Conservation (phyloP, 2,888 invertebrate species). For the Anodontia alba region DNA sequence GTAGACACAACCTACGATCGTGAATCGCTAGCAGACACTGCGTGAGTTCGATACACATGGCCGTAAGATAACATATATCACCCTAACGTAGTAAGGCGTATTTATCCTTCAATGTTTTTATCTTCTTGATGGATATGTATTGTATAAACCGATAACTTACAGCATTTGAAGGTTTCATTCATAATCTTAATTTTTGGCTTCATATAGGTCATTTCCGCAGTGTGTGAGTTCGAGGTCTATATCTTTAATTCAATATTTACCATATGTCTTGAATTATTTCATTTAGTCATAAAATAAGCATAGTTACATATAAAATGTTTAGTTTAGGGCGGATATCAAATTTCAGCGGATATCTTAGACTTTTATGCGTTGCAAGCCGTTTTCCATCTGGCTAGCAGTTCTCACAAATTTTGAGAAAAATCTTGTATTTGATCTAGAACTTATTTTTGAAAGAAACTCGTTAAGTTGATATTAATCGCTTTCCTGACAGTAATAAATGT, state of each 20-base stretch:
- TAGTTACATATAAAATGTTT: not conserved
- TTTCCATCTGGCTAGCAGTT: not conserved
- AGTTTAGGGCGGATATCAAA: not conserved
- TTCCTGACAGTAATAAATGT: constrained; percentile 16
- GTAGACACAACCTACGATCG: not conserved
- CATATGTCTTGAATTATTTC: not conserved
- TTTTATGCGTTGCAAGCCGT: not conserved
- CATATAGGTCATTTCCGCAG: constrained; percentile 7
- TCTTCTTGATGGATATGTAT: constrained; percentile 44
- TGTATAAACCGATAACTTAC: constrained; percentile 13
- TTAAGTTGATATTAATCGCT: constrained; percentile 16
- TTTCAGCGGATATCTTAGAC: not conserved
- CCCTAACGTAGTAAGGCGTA: constrained; percentile 32
- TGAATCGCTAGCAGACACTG: constrained; percentile 24
- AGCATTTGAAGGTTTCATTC: constrained; percentile 17
- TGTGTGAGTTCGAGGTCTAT: not conserved
- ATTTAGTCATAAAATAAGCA: not conserved
- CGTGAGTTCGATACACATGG: constrained; percentile 50
- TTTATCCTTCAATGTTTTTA: constrained; percentile 50
- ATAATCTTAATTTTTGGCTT: not conserved
- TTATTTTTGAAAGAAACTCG: not conserved
- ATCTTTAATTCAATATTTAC: not conserved
- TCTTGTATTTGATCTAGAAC: not conserved
- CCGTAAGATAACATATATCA: constrained; percentile 60
- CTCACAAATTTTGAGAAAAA: not conserved